These are phyloP conservation scores for Perognathus longimembris DNA, from an alignment of 2,113 vertebrate species.

Conservation along the genomic window DNA sequence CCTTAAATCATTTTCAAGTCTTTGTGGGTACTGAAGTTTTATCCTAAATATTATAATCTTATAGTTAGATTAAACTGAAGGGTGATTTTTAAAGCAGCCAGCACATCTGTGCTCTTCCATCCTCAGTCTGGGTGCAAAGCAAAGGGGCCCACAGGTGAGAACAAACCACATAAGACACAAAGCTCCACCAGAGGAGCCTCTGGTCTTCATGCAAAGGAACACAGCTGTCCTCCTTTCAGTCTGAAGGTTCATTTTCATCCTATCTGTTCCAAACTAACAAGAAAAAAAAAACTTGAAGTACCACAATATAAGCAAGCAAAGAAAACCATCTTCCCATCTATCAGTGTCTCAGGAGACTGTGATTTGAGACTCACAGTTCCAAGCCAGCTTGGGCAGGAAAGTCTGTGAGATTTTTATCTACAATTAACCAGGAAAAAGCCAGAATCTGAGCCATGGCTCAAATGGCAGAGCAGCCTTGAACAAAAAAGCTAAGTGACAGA, in stretches of 20 bases:
- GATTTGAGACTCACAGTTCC: no score
- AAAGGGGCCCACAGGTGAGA: neutral
- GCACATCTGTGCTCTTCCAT: neutral
- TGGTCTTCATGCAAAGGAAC: neutral
- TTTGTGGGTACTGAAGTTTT: slow-evolving; percentile 1
- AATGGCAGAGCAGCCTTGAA: no score
- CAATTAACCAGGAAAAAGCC: no score
- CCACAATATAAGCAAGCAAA: slow-evolving; percentile 25
- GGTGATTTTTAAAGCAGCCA: slow-evolving; percentile 29
- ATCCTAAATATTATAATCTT: neutral
- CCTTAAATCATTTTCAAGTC: neutral
- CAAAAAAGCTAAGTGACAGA: no score
- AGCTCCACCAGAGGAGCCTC: neutral
- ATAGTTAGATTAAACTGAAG: neutral
- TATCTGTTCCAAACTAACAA: slow-evolving; percentile 8
- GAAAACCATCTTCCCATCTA: no score
- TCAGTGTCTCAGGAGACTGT: no score
- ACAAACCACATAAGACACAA: slow-evolving; percentile 15
- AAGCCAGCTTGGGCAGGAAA: no score
- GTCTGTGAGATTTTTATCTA: no score
- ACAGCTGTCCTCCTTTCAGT: neutral
- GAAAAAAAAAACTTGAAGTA: slow-evolving; percentile 24
- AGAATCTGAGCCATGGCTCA: no score
- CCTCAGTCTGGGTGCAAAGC: neutral
- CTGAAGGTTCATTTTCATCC: neutral